Evolutionary conservation across 2,888 invertebrate genomes (phyloP), one percentile per base, ranked within the genome.

Genomic region (Lycophotia porphyrea): DNA sequence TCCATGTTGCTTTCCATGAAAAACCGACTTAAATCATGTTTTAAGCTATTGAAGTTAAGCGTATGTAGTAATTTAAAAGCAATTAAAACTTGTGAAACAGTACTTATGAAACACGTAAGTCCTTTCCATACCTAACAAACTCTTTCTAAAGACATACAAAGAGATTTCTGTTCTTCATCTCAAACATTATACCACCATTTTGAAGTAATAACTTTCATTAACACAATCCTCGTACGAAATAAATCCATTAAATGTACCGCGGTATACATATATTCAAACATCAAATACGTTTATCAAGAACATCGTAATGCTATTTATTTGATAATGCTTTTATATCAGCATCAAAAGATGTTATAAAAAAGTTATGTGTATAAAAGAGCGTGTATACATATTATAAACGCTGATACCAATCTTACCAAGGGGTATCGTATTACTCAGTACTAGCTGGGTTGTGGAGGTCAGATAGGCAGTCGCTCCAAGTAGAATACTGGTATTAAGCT

Each of bases 301-400:
- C 94, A 95, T 81, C 86, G 88, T 87, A 92, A 92, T 90, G 94
- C 95, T 95, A 93, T 94, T 94, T 93, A 93, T 92, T 92, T 91
- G 86, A 91, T 90, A 91, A 90, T 84, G 83, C 79, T 80, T 87
- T 75, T 5, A 27, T 67, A 76, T 47, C 39, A 55, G n/a, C 42
- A 8, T 36, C 42, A 39, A 71, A 69, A 39, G 13, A 58, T 65
- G 49, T 42, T 58, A 34, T 34, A 7, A 63, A 42, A 70, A 70
- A 36, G 0, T 61, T 71, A 44, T 42, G n/a, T 67, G 0, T 58
- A 21, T 44, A 55, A 39, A 24, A 49, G 8, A 68, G 15, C 11
- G 11, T 64, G 36, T 49, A 24, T 24, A 24, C 9, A 49, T 49
- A 7, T 42, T 39, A 39, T 49, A 49, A 47, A 47, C 0, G 3